Conservation (phyloP, 1,140 invertebrate species). For the Macrobrachium rosenbergii region DNA sequence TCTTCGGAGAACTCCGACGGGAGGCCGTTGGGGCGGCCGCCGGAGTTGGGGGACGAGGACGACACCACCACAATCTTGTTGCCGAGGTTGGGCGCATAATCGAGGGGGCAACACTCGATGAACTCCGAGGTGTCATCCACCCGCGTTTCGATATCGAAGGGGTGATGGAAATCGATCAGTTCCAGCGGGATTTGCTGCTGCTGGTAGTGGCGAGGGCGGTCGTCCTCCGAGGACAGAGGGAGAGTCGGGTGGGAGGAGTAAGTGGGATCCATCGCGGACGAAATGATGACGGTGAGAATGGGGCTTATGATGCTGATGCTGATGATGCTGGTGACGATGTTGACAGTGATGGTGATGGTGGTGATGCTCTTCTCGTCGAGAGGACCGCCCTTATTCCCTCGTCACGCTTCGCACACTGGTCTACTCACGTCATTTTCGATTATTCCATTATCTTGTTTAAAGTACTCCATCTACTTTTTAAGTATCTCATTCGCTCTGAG, state of each 20-base stretch:
- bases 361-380: neutral
- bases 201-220: slow-evolving; percentile 8
- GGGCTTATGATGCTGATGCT: no score
- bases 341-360: no score
- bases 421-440: no score
- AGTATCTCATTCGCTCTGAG: no score
- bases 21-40: neutral
- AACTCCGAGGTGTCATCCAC: slow-evolving; percentile 43
- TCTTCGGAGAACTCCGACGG: slow-evolving; percentile 29
- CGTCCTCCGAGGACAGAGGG: neutral
- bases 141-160: slow-evolving; percentile 36
- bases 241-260: neutral
- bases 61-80: slow-evolving; percentile 39
- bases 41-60: no score
- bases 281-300: no score
- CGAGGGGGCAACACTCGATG: slow-evolving; percentile 42
- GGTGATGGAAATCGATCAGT: slow-evolving; percentile 18
- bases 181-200: neutral
- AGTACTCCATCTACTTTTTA: no score
- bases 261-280: no score
- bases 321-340: no score
- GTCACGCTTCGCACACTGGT: neutral
- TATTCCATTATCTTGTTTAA: no score
- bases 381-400: neutral
- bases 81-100: neutral